Base-by-base conservation (phyloP, 1,140 invertebrate species). In the Drosophila tristis region DNA sequence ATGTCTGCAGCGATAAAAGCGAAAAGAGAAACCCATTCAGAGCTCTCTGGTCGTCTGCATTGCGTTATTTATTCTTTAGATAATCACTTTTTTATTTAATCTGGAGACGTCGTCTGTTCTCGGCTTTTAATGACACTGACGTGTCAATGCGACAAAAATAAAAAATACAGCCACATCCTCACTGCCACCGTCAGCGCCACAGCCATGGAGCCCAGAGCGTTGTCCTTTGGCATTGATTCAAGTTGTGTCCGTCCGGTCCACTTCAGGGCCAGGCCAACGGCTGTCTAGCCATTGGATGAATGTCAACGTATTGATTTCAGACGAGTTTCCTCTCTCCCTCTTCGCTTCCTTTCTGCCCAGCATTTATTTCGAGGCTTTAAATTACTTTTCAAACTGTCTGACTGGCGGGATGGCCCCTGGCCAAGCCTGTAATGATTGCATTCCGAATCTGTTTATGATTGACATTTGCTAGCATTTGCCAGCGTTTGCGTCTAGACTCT, bases 71-170 rank as follows among this genome's bases (percentile, higher is more conserved):
- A 87, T 74, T 66, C 78, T 45, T 54, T 74, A 58, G 61, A 74
- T 87, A 87, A 89, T 87, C 84, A 71, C 79, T 79, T 89, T 89
- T 87, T 87, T 87, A 82, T 87, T 87, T 87, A 89, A 87, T 87
- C 68, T 57, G 31, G 65, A 65, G 23, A 25, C 4, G 58, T 66
- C 50, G 75, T 66, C 76, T 66, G 73, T 67, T 55, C 48, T 64
- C 50, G 43, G 59, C 66, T 89, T 73, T 79, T 79, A 89, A 87
- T 79, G 84, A 87, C 75, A 76, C 66, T 89, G 79, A 73, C 84
- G 75, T 89, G 84, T 89, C 84, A 53, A 89, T 89, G 79, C 84
- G 79, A 58, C 84, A 77, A 64, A 73, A 63, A 86, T 53, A 78
- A 66, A 62, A 76, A 74, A 51, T n/a, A 59, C 35, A 53, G 39